These are phyloP conservation scores for Lordiphosa mommai DNA, from an alignment of 1,140 invertebrate genomes.

Conservation along the genomic window DNA sequence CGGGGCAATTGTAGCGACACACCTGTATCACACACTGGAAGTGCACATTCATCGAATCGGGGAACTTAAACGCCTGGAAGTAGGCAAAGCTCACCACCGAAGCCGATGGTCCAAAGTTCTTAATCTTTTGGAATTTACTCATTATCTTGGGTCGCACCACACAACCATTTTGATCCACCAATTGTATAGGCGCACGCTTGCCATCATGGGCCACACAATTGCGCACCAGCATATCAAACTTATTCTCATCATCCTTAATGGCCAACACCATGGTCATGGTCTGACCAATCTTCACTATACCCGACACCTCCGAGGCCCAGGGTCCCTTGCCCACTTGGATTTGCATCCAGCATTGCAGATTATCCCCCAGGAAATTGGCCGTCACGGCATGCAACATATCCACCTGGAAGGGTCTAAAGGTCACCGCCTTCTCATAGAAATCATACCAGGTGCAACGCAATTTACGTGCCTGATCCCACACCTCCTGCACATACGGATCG, in stretches of 20 bases:
- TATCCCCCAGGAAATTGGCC: constrained; percentile 96
- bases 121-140: constrained; percentile 97
- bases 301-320: constrained; percentile 96
- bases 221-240: constrained; percentile 96
- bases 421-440: constrained; percentile 96
- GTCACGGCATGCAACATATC: constrained; percentile 96
- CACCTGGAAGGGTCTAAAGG: constrained; percentile 95
- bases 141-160: constrained; percentile 96
- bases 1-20: constrained; percentile 94
- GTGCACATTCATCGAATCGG: constrained; percentile 97
- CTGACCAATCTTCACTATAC: constrained; percentile 96
- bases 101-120: constrained; percentile 96
- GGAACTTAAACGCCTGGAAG: constrained; percentile 98
- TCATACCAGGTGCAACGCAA: constrained; percentile 96
- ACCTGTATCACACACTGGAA: constrained; percentile 98
- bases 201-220: constrained; percentile 97
- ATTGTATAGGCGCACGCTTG: constrained; percentile 93
- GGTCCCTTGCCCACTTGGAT: constrained; percentile 96
- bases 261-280: constrained; percentile 98
- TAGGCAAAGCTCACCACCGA: constrained; percentile 96
- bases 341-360: constrained; percentile 97
- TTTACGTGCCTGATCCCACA: constrained; percentile 92
- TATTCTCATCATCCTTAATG: constrained; percentile 97
- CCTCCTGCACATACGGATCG: constrained; percentile 96
- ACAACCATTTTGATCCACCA: constrained; percentile 95